Evolutionary conservation across 2,113 vertebrate genomes (phyloP), one percentile per base, ranked within the genome.

Genomic region (Uropsilus gracilis): DNA sequence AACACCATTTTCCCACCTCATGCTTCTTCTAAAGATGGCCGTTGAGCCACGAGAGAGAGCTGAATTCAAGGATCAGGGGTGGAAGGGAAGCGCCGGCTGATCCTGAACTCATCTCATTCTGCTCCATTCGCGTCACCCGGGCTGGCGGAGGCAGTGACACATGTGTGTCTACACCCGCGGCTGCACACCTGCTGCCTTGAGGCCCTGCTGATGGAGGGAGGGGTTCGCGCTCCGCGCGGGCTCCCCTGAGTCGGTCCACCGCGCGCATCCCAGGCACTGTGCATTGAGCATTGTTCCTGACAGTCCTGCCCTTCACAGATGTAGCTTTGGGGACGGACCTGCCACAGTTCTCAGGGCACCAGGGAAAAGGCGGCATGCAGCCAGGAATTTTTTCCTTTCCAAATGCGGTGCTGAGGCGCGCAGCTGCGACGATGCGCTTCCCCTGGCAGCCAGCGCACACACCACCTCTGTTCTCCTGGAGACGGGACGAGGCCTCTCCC

Each of bases 231-330:
- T 73, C 73, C 66, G 34, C 87, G n/a, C 94, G 66, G 3, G 53
- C 72, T 91, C 66, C 95, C 90, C 78, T 91, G 97, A 97, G 94
- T 90, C 95, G 96, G 94, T 97, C 96, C 57, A 96, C 96, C 87
- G 86, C 73, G 88, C 63, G 86, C 80, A 95, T 96, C 7, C 0
- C 90, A 9, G 94, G 34, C 94, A 84, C 95, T 97, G 96, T 98
- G 97, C 97, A 96, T 92, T 97, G 96, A 98, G 96, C 86, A 97
- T 98, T 98, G 97, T 97, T 98, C 94, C 96, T 95, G 94, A 94
- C 86, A 66, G 90, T 95, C 96, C 96, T 93, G 3, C 95, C 87
- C 71, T 96, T 96, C 97, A 91, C 97, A 98, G 97, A 98, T 97
- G 98, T 57, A 95, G 97, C 97, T 97, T 95, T 96, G 94, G 83